phyloP scores from a whole-genome alignment of 1,140 invertebrate genomes.

The Harpegnathos saltator region DNA sequence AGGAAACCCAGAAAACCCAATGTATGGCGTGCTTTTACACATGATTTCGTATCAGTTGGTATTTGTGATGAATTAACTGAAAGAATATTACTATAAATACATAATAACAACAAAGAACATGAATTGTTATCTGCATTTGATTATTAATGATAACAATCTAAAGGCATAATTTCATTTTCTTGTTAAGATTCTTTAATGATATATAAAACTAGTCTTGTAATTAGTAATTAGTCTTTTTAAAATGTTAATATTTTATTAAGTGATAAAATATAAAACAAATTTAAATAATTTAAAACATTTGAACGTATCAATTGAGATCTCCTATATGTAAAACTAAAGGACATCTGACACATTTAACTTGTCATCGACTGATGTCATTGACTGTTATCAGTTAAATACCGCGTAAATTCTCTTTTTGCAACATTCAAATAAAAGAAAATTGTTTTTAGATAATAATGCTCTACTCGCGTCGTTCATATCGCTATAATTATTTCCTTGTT shows the following conservation, averaged over 20 bases:
- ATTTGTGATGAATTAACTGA: conserved; percentile 77
- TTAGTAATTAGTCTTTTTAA: neutral
- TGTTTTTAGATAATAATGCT: neutral
- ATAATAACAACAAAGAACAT: conserved; percentile 16
- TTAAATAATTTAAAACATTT: too few relatives aligned
- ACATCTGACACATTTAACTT: too few relatives aligned
- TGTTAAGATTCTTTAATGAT: too few relatives aligned
- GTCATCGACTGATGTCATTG: too few relatives aligned
- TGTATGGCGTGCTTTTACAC: conserved; percentile 90
- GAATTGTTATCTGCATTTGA: conserved; percentile 20
- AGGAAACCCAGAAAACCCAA: conserved; percentile 93
- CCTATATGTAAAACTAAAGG: too few relatives aligned
- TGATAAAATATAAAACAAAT: too few relatives aligned
- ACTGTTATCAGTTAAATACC: neutral
- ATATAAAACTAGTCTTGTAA: too few relatives aligned
- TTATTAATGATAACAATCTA: neutral
- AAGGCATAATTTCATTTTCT: too few relatives aligned
- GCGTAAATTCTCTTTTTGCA: neutral
- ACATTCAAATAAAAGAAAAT: too few relatives aligned
- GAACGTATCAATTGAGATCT: too few relatives aligned
- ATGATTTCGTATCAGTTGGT: conserved; percentile 88
- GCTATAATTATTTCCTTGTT: conserved; percentile 55
- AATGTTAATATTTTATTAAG: neutral
- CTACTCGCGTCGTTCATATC: neutral
- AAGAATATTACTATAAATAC: conserved; percentile 72